Evolutionary conservation across 1,140 invertebrate species (phyloP).

Genomic region (Pseudomyrmex cubaensis): DNA sequence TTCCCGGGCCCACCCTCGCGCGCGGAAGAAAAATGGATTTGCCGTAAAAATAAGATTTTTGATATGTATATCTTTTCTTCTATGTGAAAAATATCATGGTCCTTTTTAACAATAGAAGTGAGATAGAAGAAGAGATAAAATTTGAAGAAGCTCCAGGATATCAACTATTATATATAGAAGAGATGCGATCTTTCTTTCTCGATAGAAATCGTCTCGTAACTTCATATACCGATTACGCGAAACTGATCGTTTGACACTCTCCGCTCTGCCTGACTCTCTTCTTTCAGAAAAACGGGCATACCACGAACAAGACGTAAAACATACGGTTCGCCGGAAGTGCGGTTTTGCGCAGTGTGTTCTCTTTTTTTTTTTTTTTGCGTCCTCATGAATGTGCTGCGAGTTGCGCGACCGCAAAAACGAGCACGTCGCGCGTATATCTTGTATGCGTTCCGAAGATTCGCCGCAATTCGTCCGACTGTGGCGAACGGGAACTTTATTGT

Average conservation of each 20-base stretch:
- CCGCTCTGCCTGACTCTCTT: background rate
- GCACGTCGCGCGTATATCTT: constrained; percentile 19
- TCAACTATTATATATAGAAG: too few species aligned
- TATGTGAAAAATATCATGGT: too few species aligned
- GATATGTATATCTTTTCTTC: background rate
- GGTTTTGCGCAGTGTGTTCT: constrained; percentile 26
- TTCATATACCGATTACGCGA: background rate
- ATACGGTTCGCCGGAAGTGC: constrained; percentile 34
- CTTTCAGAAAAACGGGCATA: constrained; percentile 20
- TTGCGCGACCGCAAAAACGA: constrained; percentile 28
- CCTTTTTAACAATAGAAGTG: too few species aligned
- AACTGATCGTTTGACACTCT: constrained; percentile 1
- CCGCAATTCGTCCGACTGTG: constrained; percentile 24
- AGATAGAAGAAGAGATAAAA: background rate
- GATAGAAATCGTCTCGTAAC: background rate
- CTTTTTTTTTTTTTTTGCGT: background rate
- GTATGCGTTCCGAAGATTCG: constrained; percentile 14
- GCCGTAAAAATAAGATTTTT: background rate
- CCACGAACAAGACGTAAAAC: constrained; percentile 40
- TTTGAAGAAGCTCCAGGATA: background rate
- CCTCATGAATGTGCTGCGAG: background rate
- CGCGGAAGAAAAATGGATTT: background rate
- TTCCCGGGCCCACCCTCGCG: background rate
- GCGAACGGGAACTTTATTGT: constrained; percentile 35
- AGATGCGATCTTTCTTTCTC: background rate